Evolutionary conservation across 2,113 vertebrate genomes (phyloP).

Genomic region (Sinocyclocheilus rhinocerous): DNA sequence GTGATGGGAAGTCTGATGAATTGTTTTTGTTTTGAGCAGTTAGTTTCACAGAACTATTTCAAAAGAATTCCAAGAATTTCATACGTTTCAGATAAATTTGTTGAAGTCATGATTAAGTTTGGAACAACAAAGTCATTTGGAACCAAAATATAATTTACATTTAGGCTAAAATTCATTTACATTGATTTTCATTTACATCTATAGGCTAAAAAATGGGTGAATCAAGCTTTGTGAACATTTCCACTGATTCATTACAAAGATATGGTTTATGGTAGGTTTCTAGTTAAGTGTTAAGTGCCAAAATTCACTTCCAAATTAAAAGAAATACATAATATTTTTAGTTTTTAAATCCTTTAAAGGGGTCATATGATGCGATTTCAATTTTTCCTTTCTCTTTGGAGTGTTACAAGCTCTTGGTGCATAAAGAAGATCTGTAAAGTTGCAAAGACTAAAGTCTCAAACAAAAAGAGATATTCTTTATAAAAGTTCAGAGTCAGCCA

Average conservation of each 20-base stretch:
- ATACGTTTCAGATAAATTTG: neutral
- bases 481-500: too few species aligned
- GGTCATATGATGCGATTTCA: too few species aligned
- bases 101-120: neutral
- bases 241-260: neutral
- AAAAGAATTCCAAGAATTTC: neutral
- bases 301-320: neutral
- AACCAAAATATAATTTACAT: neutral
- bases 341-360: neutral
- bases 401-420: too few species aligned
- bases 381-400: too few species aligned
- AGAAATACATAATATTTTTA: neutral
- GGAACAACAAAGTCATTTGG: neutral
- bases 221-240: neutral
- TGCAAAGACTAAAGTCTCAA: too few species aligned
- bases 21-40: neutral
- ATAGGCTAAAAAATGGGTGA: neutral
- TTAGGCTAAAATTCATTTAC: neutral
- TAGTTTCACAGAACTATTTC: neutral
- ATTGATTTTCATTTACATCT: neutral
- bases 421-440: too few species aligned
- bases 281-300: neutral
- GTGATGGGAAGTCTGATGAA: neutral
- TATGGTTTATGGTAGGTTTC: neutral
- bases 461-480: too few species aligned